These are phyloP conservation scores for Mesembrinibis cayennensis DNA, from an alignment of 2,113 vertebrate species.

Conservation along the genomic window DNA sequence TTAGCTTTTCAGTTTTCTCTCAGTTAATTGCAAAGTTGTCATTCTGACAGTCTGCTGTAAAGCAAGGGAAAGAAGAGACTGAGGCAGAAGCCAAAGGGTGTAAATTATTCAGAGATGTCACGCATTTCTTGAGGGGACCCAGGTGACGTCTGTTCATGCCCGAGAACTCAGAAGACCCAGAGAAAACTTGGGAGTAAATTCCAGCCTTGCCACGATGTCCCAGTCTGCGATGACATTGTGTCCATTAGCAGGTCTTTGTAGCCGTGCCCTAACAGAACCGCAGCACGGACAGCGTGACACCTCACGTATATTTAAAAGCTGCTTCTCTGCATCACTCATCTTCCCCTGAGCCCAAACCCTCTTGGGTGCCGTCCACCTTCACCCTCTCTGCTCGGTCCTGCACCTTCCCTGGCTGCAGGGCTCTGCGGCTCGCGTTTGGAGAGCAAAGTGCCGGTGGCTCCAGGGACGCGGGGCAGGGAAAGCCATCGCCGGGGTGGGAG, in stretches of 20 bases:
- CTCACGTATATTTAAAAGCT: rapidly evolving
- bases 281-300: rapidly evolving
- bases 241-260: neutral
- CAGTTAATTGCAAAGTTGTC: neutral
- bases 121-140: neutral
- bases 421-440: neutral
- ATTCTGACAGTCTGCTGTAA: neutral
- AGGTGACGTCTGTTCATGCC: neutral
- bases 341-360: neutral
- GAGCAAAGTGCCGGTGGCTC: neutral
- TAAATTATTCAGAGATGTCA: neutral
- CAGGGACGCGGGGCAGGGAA: neutral
- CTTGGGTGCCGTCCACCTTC: neutral
- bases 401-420: neutral
- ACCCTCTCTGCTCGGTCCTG: neutral
- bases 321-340: neutral
- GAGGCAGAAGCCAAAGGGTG: neutral
- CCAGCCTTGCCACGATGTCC: neutral
- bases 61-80: neutral
- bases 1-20: neutral
- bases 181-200: neutral
- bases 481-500: neutral
- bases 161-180: neutral
- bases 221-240: rapidly evolving
- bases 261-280: neutral